These are phyloP conservation scores for Argyrosomus regius DNA, from an alignment of 2,797 vertebrate genomes.

Conservation along the genomic window DNA sequence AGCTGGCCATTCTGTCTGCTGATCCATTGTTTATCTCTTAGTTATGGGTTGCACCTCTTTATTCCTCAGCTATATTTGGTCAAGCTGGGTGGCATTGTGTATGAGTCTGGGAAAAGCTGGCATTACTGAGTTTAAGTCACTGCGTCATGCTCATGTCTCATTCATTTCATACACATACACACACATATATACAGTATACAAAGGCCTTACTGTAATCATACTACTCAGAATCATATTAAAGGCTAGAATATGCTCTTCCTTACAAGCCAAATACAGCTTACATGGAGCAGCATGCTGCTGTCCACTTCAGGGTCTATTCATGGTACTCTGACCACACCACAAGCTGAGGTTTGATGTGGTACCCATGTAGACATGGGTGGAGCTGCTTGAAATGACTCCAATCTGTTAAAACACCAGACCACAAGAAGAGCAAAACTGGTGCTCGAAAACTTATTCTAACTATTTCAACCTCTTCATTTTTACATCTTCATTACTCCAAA, in stretches of 20 bases:
- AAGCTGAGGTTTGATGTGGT: conserved; percentile 77
- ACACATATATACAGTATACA: conserved; percentile 8
- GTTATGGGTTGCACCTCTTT: conserved; percentile 58
- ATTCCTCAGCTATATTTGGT: conserved; percentile 71
- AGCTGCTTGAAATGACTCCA: conserved; percentile 68
- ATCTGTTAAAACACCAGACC: conserved; percentile 71
- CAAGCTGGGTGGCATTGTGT: conserved; percentile 68
- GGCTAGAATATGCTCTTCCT: conserved; percentile 34
- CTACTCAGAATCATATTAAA: conserved; percentile 30
- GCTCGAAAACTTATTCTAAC: conserved; percentile 39
- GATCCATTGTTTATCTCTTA: conserved; percentile 77
- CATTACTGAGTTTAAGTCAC: conserved; percentile 55
- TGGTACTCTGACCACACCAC: conserved; percentile 73
- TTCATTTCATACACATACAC: conserved; percentile 7
- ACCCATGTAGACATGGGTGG: conserved; percentile 77
- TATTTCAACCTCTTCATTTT: conserved; percentile 28
- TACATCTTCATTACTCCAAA: conserved; percentile 8
- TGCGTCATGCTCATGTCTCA: conserved; percentile 39
- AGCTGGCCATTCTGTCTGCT: conserved; percentile 68
- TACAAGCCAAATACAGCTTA: conserved; percentile 18
- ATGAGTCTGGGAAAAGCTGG: conserved; percentile 61
- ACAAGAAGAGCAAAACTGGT: conserved; percentile 56
- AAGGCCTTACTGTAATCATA: conserved; percentile 46
- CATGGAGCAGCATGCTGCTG: conserved; percentile 53
- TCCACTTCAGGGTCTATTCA: conserved; percentile 65